phyloP scores from a whole-genome alignment of 2,113 vertebrate genomes.

The Cettia cetti region DNA sequence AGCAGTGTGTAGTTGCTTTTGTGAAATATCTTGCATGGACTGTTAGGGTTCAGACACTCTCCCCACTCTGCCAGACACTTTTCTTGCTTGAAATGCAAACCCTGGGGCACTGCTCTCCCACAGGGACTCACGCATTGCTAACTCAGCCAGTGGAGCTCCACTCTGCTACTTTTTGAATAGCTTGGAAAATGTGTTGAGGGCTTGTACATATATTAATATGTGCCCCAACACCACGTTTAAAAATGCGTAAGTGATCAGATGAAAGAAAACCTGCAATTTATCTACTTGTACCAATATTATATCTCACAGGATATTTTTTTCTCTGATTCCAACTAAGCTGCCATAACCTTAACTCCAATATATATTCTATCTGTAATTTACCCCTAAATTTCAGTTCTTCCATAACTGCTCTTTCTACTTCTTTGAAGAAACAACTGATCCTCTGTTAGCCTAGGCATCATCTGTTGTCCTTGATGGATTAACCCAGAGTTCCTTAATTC shows the following conservation, averaged over 20 bases:
- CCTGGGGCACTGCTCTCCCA: neutral
- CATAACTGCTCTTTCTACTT: neutral
- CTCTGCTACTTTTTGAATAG: neutral
- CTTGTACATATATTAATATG: neutral
- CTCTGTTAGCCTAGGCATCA: neutral
- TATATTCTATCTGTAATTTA: neutral
- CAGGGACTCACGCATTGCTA: fast-evolving
- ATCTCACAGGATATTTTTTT: neutral
- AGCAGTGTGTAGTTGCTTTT: neutral
- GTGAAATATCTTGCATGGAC: neutral
- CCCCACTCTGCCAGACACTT: neutral
- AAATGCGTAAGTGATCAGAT: neutral
- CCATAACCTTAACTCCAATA: neutral
- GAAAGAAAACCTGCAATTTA: neutral
- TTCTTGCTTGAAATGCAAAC: neutral
- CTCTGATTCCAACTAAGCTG: neutral
- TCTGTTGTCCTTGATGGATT: neutral
- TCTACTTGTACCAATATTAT: neutral
- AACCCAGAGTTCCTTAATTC: neutral
- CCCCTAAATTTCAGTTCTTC: neutral
- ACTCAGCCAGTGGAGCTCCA: neutral
- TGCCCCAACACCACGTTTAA: neutral
- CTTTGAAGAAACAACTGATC: neutral
- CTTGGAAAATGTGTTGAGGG: neutral
- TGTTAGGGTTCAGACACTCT: neutral